Evolutionary conservation across 2,888 invertebrate species (phyloP).

Genomic region (Leptinotarsa tumamoca): DNA sequence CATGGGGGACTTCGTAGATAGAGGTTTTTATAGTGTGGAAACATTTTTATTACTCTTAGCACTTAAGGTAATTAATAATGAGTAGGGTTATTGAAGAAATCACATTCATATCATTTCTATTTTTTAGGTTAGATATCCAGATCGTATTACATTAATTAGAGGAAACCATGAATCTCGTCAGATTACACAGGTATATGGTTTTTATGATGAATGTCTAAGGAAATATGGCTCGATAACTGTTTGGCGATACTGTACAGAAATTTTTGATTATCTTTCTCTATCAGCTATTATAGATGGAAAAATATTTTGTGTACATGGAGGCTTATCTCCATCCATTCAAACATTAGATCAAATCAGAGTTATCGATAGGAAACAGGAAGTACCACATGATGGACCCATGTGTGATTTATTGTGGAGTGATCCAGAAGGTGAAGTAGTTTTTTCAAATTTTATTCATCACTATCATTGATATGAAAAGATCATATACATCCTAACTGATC

Average conservation of each 20-base stretch:
- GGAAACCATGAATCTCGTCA: slow-evolving; percentile 99
- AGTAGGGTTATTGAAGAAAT: neutral
- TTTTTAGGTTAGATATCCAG: slow-evolving; percentile 93
- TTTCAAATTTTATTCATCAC: neutral
- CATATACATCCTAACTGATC: neutral
- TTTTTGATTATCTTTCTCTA: slow-evolving; percentile 96
- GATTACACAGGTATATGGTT: slow-evolving; percentile 99
- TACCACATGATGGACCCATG: slow-evolving; percentile 99
- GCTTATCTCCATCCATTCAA: slow-evolving; percentile 97
- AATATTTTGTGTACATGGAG: slow-evolving; percentile 94
- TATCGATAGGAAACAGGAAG: slow-evolving; percentile 98
- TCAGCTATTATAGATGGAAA: slow-evolving; percentile 98
- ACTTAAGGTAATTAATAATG: slow-evolving; percentile 80
- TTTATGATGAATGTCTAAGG: slow-evolving; percentile 98
- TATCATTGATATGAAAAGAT: neutral
- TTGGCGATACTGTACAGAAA: slow-evolving; percentile 99
- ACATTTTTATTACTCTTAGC: slow-evolving; percentile 96
- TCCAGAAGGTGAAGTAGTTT: slow-evolving; percentile 83
- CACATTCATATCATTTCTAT: neutral
- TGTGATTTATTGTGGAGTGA: slow-evolving; percentile 99
- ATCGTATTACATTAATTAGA: slow-evolving; percentile 96
- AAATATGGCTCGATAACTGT: slow-evolving; percentile 99
- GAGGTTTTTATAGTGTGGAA: slow-evolving; percentile 99
- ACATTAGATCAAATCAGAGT: slow-evolving; percentile 98
- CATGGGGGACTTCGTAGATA: slow-evolving; percentile 99